Evolutionary conservation across 2,113 vertebrate genomes (phyloP).

Genomic region (pig (Sus scrofa)): DNA sequence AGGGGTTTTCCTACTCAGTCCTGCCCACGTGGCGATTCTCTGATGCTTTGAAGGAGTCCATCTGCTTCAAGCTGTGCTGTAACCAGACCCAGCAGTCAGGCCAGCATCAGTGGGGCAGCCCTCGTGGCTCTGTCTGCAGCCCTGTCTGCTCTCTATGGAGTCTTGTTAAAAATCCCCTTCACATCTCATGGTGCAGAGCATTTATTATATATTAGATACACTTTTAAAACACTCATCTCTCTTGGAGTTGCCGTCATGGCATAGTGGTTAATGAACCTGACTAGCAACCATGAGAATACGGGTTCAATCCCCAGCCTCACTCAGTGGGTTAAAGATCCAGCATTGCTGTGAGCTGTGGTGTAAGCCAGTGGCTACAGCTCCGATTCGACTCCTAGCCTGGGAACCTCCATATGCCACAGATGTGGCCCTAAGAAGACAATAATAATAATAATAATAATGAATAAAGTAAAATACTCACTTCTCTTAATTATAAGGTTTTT

Average conservation of each 20-base stretch:
- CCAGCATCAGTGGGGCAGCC: background rate
- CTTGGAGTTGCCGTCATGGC: too few species aligned
- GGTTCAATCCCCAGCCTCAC: background rate
- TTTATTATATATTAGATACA: background rate
- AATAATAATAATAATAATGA: too few species aligned
- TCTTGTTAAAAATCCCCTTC: background rate
- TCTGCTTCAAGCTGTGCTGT: background rate
- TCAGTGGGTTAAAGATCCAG: too few species aligned
- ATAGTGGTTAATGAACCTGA: background rate
- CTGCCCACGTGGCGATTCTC: background rate
- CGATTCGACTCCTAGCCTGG: too few species aligned
- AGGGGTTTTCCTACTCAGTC: background rate
- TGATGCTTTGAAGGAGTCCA: background rate
- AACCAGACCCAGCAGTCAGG: background rate
- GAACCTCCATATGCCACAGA: too few species aligned
- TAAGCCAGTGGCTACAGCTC: too few species aligned
- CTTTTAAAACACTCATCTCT: background rate
- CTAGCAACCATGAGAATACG: background rate
- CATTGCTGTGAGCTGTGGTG: too few species aligned
- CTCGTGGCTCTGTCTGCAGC: background rate
- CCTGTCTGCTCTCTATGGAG: background rate
- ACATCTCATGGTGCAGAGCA: background rate
- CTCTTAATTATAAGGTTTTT: background rate
- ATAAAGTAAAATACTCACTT: background rate
- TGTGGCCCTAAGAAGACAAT: too few species aligned